phyloP scores from a whole-genome alignment of 2,797 vertebrate genomes.

The Hippocampus kuda region DNA sequence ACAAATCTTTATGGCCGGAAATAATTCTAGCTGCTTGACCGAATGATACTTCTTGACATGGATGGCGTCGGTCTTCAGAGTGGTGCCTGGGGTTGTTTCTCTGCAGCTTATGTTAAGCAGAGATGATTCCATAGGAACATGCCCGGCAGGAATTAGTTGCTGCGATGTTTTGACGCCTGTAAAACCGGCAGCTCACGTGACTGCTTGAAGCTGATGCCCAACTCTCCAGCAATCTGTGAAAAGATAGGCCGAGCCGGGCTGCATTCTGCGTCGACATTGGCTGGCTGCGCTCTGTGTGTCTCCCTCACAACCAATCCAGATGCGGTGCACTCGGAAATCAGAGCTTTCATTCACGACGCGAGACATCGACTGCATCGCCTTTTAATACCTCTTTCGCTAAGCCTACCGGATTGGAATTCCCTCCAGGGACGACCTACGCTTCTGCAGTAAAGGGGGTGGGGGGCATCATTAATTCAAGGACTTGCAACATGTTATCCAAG shows the following conservation, averaged over 20 bases:
- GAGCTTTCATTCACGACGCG: constrained; percentile 28
- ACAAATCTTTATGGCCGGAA: constrained; percentile 18
- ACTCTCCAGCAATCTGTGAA: constrained; percentile 22
- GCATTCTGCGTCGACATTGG: constrained; percentile 44
- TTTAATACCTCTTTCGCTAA: constrained; percentile 13
- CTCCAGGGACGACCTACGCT: constrained; percentile 11
- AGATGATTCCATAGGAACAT: not conserved
- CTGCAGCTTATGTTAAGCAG: constrained; percentile 12
- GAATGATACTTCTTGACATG: not conserved
- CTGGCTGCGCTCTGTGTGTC: constrained; percentile 28
- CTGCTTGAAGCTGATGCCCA: constrained; percentile 3
- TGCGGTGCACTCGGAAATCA: constrained; percentile 18
- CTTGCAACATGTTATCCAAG: not conserved
- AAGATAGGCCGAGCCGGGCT: constrained; percentile 35
- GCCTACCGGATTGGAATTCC: not conserved
- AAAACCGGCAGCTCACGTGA: not conserved
- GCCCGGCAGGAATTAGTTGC: not conserved
- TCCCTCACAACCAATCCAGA: constrained; percentile 35
- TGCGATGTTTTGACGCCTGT: not conserved
- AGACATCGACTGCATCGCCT: constrained; percentile 22
- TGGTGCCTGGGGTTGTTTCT: constrained; percentile 16
- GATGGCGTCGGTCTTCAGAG: constrained; percentile 15
- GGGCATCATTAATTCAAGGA: constrained; percentile 42
- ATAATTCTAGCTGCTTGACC: constrained; percentile 10
- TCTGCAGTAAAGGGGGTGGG: constrained; percentile 9